Evolutionary conservation across 1,140 invertebrate genomes (phyloP).

Genomic region (Aphaenogaster floridana): DNA sequence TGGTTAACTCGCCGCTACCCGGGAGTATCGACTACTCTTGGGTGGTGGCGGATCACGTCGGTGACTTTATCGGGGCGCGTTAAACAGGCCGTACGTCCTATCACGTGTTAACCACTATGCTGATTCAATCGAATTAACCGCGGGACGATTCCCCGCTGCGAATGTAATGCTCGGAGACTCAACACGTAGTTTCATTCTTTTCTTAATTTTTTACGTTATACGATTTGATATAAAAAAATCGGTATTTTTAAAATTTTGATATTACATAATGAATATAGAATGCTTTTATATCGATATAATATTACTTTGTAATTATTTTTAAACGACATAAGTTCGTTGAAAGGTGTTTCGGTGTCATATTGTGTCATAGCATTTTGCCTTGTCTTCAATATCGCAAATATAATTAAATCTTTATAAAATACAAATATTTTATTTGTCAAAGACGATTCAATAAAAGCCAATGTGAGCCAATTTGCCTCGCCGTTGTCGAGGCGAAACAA

Average conservation of each 20-base stretch:
- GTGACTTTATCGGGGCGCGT: conserved; percentile 44
- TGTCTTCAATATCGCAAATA: neutral
- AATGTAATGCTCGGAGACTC: neutral
- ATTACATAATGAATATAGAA: neutral
- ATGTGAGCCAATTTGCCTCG: too few relatives aligned
- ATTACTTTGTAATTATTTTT: conserved; percentile 3
- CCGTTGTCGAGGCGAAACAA: too few relatives aligned
- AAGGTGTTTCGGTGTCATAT: neutral
- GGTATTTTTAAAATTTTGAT: neutral
- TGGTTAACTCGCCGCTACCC: conserved; percentile 2
- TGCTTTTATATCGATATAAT: neutral
- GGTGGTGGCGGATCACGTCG: conserved; percentile 26
- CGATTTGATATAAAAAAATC: neutral
- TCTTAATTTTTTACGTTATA: neutral
- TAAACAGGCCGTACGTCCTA: conserved; percentile 37
- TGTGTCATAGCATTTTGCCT: neutral
- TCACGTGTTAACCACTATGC: conserved; percentile 30
- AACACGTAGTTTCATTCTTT: neutral
- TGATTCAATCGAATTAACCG: conserved; percentile 56
- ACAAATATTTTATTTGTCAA: neutral
- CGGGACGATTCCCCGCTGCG: conserved; percentile 11
- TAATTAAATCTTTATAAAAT: neutral
- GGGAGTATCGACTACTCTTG: conserved; percentile 49
- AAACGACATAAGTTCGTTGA: neutral
- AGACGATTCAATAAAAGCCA: too few relatives aligned